Base-by-base conservation (phyloP, 2,113 vertebrate species). In the Actinemys pallida region DNA sequence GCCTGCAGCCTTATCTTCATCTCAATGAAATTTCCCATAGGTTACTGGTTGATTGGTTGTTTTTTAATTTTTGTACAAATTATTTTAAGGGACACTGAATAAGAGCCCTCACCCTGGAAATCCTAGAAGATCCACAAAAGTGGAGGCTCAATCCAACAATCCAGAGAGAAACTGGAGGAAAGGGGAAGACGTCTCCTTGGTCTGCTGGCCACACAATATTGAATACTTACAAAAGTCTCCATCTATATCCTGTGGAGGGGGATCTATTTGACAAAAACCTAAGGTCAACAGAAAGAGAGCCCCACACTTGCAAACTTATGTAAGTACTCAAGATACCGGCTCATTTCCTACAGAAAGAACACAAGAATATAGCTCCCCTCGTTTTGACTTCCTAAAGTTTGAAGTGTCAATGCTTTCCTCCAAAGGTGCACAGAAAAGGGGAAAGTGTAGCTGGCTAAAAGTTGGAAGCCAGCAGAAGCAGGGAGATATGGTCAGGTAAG, bases 291-390 rank as follows among this genome's bases (percentile, higher is more conserved):
- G 75, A 87, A 93, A 90, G 2, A 3, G 35, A 90, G 94, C 31
- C 52, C 4, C 80, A 75, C 59, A 50, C 29, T 85, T 27, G 16
- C 16, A 84, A 78, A 29, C n/a, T 11, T 62, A 59, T 13, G 39
- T 42, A 89, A 86, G 50, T 22, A 81, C 12, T 31, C 57, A 31
- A 29, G 57, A 29, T 59, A 59, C 57, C 31, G 39, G 10, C 91
- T 95, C 10, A 83, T 10, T 94, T 96, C 80, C 87, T 86, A 35
- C 59, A 90, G 95, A 95, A 90, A 62, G n/a, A 69, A 89, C 35
- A 90, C 42, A 57, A 42, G 59, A 94, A 79, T 84, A 90, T 93
- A 35, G 90, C 83, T 83, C 85, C 24, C 45, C 89, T 4, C 31
- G 80, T 14, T 42, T 20, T 45, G 25, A 78, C 69, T 35, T 92